Conservation (phyloP, 2,888 invertebrate species). For the Eupithecia centaureata region DNA sequence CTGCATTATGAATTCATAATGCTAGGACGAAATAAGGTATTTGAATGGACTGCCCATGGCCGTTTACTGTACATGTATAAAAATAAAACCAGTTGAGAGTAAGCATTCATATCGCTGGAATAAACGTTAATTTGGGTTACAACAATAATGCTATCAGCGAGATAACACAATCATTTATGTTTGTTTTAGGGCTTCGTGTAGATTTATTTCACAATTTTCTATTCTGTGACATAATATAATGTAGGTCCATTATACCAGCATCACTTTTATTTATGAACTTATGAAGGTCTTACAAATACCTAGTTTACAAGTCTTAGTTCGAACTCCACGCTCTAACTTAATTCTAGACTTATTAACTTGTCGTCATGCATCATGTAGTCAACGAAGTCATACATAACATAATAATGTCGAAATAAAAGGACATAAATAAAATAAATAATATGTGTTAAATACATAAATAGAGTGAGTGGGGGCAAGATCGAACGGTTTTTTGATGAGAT, state of each 20-base stretch:
- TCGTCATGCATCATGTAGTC: neutral
- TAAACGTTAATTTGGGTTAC: constrained; percentile 31
- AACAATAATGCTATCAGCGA: constrained; percentile 36
- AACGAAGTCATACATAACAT: neutral
- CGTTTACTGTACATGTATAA: neutral
- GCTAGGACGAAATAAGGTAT: no score
- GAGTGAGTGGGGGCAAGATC: no score
- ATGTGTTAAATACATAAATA: no score
- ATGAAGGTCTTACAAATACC: neutral
- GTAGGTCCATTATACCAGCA: neutral
- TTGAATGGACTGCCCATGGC: no score
- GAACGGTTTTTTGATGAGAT: no score
- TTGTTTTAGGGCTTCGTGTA: neutral
- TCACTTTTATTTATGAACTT: neutral
- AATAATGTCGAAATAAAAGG: no score
- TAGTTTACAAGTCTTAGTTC: neutral
- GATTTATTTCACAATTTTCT: neutral
- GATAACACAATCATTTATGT: constrained; percentile 13
- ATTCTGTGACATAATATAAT: neutral
- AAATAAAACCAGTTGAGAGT: no score
- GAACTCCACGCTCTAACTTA: neutral
- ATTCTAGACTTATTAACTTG: neutral
- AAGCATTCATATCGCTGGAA: constrained; percentile 7
- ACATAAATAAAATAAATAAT: no score
- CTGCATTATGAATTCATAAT: no score